Evolutionary conservation across 2,888 invertebrate genomes (phyloP), one percentile per base, ranked within the genome.

Genomic region (Agrochola litura): DNA sequence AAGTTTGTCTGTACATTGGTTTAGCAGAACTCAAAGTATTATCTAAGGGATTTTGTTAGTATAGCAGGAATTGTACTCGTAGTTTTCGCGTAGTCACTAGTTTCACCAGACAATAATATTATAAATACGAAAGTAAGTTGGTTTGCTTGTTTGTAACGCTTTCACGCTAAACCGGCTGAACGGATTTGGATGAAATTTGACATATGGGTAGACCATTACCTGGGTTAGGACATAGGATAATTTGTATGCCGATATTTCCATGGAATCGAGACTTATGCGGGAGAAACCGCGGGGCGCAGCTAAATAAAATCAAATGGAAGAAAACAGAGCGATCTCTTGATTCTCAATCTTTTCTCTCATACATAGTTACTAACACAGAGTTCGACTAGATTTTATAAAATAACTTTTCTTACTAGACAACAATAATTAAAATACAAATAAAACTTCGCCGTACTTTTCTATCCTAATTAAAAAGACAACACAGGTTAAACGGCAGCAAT

Each of bases 391-490:
- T 65, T 65, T 19, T 25, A 65, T 19, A 46, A 65, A 65, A 25
- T 1, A 65, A 16, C 2, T 69, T 58, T 41, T 25, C 56, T 25
- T n/a, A 22, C 16, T 16, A 37, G 5, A 61, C 10, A 37, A 19
- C 12, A 19, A 22, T 9, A 19, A 22, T 9, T 10, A 4, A 73
- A 1, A 37, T n/a, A 1, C 6, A 61, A 46, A 77, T 0, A 56
- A 49, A 56, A 77, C 58, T 37, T n/a, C 3, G 25, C 37, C 25
- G 37, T 16, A 54, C 16, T 43, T 19, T 30, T 58, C 54, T 19
- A 30, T 60, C 6, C 25, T 88, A 79, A 81, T 79, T 81, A 79
- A 68, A 80, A 88, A 77, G 60, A 78, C 54, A 85, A 85, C 67
- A 75, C 60, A 76, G 70, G 69, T 81, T 78, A 77, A 74, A 77